Conservation (phyloP, 2,797 vertebrate species). For the Acanthurus leucopareius region DNA sequence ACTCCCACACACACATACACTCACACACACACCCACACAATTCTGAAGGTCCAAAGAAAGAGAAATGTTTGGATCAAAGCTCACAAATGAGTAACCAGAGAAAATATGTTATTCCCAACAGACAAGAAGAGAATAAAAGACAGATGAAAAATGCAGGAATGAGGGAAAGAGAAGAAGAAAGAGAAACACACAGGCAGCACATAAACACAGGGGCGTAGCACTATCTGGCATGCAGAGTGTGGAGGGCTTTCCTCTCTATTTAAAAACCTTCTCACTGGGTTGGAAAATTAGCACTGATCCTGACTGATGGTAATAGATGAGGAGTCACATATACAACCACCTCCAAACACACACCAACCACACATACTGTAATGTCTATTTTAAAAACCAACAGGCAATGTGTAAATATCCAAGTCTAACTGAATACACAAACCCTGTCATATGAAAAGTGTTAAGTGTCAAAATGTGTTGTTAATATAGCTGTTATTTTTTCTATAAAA, state of each 20-base stretch:
- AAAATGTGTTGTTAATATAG: neutral
- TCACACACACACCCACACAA: conserved; percentile 15
- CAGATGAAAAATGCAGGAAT: conserved; percentile 59
- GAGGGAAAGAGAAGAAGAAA: conserved; percentile 42
- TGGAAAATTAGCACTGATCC: conserved; percentile 79
- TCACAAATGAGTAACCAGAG: conserved; percentile 47
- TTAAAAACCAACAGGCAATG: conserved; percentile 1
- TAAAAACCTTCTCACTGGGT: conserved; percentile 79
- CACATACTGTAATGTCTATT: neutral
- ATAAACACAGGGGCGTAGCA: conserved; percentile 41
- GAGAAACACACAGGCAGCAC: conserved; percentile 21
- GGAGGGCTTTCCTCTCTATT: conserved; percentile 60
- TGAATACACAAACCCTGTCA: conserved; percentile 10
- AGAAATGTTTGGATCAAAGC: conserved; percentile 53
- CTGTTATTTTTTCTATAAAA: neutral
- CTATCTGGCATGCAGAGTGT: conserved; percentile 40
- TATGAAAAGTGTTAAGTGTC: neutral
- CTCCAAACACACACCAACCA: conserved; percentile 1
- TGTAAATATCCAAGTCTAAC: neutral
- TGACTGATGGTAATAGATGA: conserved; percentile 76
- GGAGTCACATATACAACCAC: conserved; percentile 26
- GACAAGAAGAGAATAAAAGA: conserved; percentile 55
- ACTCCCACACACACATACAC: conserved; percentile 12
- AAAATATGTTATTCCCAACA: conserved; percentile 47
- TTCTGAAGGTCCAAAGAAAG: conserved; percentile 33